These are phyloP conservation scores for Zoroaster sp. DNA, from an alignment of 53 echinoderm and acorn worm species.

Conservation along the genomic window DNA sequence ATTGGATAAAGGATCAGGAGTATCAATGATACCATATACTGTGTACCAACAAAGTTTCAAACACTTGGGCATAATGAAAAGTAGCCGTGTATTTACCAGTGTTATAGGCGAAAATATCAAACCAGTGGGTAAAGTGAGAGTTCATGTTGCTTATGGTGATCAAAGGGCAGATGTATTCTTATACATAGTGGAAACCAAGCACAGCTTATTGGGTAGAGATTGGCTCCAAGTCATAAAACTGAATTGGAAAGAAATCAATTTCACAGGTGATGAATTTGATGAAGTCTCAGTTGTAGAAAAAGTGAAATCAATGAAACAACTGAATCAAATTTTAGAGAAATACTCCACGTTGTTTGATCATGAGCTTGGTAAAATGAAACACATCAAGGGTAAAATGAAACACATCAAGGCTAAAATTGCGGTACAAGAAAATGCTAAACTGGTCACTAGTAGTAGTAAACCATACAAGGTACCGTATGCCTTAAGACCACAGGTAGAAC, in stretches of 20 bases:
- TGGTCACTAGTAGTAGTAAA: slow-evolving; percentile 38
- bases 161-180: slow-evolving; percentile 29
- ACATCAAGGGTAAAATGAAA: too few relatives aligned
- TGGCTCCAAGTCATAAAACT: slow-evolving; percentile 23
- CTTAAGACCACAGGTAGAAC: slow-evolving; percentile 45
- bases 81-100: not conserved
- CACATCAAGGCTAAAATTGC: slow-evolving; percentile 47
- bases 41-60: too few relatives aligned
- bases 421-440: slow-evolving; percentile 38
- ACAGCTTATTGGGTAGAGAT: slow-evolving; percentile 50
- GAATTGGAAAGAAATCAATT: slow-evolving; percentile 18
- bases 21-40: too few relatives aligned
- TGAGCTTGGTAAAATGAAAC: slow-evolving; percentile 38
- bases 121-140: slow-evolving; percentile 43
- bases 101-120: slow-evolving; percentile 40
- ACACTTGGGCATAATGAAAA: too few relatives aligned
- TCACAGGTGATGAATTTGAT: not conserved
- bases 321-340: slow-evolving; percentile 9
- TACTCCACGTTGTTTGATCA: not conserved
- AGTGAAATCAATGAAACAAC: not conserved
- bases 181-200: slow-evolving; percentile 49
- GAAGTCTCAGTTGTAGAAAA: not conserved
- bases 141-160: slow-evolving; percentile 45
- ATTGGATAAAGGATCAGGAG: too few relatives aligned
- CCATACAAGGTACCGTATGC: slow-evolving; percentile 53